Evolutionary conservation across 2,113 vertebrate species (phyloP).

Genomic region (Sprattus sprattus): DNA sequence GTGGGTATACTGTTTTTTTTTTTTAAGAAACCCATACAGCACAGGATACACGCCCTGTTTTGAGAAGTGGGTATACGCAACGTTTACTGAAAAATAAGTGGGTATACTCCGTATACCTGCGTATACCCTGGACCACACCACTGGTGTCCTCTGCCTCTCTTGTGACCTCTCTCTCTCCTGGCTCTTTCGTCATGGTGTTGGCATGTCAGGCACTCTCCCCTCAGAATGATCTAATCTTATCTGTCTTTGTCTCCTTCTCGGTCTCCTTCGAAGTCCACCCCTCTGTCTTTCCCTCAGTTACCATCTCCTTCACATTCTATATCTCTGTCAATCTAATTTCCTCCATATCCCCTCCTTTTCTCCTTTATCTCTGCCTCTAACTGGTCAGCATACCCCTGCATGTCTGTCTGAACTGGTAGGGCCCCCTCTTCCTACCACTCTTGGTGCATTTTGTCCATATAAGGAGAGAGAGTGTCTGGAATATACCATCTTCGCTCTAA

Average conservation of each 20-base stretch:
- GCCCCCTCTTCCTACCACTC: constrained; percentile 64
- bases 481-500: constrained; percentile 65
- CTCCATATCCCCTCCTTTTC: constrained; percentile 22
- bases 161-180: neutral
- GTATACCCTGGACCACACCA: too few relatives aligned
- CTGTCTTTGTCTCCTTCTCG: too few relatives aligned
- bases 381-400: constrained; percentile 60
- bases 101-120: too few relatives aligned
- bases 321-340: constrained; percentile 41
- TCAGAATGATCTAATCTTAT: constrained; percentile 33
- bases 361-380: constrained; percentile 41
- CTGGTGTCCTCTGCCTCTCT: neutral
- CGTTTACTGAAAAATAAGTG: too few relatives aligned
- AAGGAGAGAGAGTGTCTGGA: constrained; percentile 76
- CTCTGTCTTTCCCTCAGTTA: too few relatives aligned
- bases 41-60: too few relatives aligned
- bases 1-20: too few relatives aligned
- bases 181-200: neutral
- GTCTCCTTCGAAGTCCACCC: too few relatives aligned
- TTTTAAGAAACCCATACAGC: too few relatives aligned
- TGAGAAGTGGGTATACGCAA: too few relatives aligned
- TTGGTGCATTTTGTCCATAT: constrained; percentile 81
- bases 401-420: constrained; percentile 64
- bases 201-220: constrained; percentile 51
- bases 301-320: constrained; percentile 17